phyloP scores from a whole-genome alignment of 92 coral and sea anemone species.

The Porites evermanni region DNA sequence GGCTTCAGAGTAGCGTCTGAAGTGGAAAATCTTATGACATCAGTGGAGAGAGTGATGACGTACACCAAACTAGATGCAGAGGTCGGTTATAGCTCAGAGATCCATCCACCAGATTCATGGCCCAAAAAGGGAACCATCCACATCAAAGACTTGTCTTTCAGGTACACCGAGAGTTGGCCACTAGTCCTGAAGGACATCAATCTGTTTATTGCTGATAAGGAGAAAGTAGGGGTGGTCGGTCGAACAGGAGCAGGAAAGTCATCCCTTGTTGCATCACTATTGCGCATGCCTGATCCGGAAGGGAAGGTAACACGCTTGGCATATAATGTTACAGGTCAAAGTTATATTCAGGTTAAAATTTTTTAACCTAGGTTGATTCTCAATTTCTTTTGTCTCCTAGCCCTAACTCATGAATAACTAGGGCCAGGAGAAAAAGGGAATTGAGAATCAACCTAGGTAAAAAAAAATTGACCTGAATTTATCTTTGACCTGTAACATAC shows the following conservation, averaged over 20 bases:
- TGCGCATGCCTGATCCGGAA: slow-evolving; percentile 42
- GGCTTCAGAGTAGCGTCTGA: slow-evolving; percentile 11
- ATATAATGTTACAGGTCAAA: no score
- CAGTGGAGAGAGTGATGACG: slow-evolving; percentile 31
- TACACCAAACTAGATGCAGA: slow-evolving; percentile 40
- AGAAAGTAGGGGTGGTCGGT: slow-evolving; percentile 59
- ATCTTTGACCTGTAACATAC: no score
- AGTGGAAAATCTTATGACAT: slow-evolving; percentile 49
- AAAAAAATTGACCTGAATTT: no score
- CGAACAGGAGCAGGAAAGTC: slow-evolving; percentile 70
- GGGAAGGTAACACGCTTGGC: not conserved
- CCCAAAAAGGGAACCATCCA: slow-evolving; percentile 40
- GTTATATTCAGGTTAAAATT: no score
- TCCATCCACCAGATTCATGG: slow-evolving; percentile 41
- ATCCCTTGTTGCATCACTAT: slow-evolving; percentile 48
- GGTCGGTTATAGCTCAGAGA: slow-evolving; percentile 35
- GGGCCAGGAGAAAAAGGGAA: no score
- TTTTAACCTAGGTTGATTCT: no score
- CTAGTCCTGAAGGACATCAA: slow-evolving; percentile 42
- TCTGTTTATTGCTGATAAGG: slow-evolving; percentile 21
- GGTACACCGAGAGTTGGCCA: slow-evolving; percentile 33
- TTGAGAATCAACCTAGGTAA: no score
- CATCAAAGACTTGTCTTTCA: slow-evolving; percentile 39
- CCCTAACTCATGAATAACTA: no score
- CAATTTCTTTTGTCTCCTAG: no score